A percentile compares a stretch with the other conserved stretches of the same genome.
Conservation (phyloP, 1,140 invertebrate genomes). For the Nebria ingens region DNA sequence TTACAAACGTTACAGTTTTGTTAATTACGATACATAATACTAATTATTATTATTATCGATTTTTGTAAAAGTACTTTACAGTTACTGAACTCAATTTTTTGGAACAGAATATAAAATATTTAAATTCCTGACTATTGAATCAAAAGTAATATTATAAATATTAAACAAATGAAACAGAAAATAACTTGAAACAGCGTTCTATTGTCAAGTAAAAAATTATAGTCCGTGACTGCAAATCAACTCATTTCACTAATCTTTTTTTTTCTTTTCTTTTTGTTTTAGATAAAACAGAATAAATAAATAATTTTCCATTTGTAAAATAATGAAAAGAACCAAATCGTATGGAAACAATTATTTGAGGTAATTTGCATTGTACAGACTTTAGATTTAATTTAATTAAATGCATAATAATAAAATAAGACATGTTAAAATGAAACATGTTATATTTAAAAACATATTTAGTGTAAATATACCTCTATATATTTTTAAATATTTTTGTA, state of each 20-base stretch:
- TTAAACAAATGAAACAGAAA: neutral
- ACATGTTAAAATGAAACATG: neutral
- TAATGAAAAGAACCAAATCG: neutral
- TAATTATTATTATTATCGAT: neutral
- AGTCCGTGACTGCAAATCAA: neutral
- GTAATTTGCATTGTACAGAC: neutral
- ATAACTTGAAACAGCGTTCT: neutral
- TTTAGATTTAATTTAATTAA: neutral
- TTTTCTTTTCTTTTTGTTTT: neutral
- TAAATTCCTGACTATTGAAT: neutral
- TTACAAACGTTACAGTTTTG: neutral
- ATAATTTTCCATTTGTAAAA: no score
- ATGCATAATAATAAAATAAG: neutral
- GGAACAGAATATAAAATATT: neutral
- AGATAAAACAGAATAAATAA: neutral
- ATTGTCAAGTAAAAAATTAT: neutral
- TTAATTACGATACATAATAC: neutral
- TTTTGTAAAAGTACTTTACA: neutral
- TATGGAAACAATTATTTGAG: neutral
- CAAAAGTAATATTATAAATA: no score
- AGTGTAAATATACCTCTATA: neutral
- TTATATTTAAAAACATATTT: neutral
- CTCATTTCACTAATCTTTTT: neutral
- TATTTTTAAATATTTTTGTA: neutral
- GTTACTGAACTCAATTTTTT: no score